Conservation (phyloP, 2,888 invertebrate species). For the Horisme vitalbata region DNA sequence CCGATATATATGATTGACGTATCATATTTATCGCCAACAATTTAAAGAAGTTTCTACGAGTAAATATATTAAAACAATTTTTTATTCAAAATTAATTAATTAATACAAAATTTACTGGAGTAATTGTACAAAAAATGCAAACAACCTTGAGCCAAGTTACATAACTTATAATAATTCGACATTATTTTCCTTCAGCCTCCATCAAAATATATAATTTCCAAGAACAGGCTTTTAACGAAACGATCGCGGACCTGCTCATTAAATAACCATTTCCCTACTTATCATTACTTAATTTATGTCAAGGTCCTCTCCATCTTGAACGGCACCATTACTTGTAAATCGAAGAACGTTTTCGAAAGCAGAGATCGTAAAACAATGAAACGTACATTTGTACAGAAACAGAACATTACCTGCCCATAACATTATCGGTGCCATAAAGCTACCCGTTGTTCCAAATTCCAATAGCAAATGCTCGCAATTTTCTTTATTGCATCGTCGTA, state of each 20-base stretch:
- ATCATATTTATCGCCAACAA: no score
- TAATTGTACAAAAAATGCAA: no score
- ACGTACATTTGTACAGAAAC: constrained; percentile 68
- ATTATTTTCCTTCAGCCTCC: background rate
- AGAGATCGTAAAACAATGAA: constrained; percentile 69
- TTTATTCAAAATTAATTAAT: no score
- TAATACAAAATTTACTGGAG: no score
- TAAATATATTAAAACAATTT: no score
- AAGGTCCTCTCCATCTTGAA: constrained; percentile 29
- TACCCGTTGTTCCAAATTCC: constrained; percentile 70
- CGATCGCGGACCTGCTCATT: constrained; percentile 19
- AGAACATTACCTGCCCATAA: constrained; percentile 78
- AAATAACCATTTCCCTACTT: constrained; percentile 25
- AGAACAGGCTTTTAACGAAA: constrained; percentile 10
- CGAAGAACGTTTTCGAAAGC: constrained; percentile 23
- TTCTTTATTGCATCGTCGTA: constrained; percentile 75
- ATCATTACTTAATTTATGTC: constrained; percentile 17
- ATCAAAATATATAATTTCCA: constrained; percentile 3
- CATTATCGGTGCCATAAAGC: constrained; percentile 78
- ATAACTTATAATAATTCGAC: background rate
- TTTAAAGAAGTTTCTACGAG: no score
- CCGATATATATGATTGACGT: no score
- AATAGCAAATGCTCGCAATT: constrained; percentile 79
- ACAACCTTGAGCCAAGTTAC: background rate
- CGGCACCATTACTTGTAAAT: constrained; percentile 28